Percentiles rank a stretch among this genome's conserved stretches.
Conservation (phyloP, 2,888 invertebrate genomes). For the Petrolisthes manimaculis region DNA sequence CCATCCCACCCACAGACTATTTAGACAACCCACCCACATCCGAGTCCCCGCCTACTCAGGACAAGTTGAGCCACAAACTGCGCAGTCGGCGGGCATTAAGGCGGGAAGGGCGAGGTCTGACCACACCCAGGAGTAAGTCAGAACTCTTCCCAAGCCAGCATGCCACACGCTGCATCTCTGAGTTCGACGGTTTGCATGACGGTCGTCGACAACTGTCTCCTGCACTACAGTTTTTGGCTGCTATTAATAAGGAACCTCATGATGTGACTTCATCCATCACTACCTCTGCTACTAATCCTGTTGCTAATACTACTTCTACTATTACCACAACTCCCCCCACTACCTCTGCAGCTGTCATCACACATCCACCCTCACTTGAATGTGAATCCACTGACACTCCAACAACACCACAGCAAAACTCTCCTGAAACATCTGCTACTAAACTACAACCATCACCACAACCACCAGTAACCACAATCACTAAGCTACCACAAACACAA, state of each 20-base stretch:
- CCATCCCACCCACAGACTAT: conserved; percentile 70
- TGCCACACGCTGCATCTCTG: background rate
- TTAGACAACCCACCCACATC: conserved; percentile 81
- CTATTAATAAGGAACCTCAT: background rate
- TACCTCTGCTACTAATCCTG: conserved; percentile 4
- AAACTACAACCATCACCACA: conserved; percentile 5
- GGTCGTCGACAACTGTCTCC: background rate
- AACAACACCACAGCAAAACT: too few species aligned
- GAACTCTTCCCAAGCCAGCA: conserved; percentile 67
- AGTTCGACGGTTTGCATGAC: background rate
- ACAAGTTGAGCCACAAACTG: conserved; percentile 78
- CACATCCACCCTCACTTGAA: too few species aligned
- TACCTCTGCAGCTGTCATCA: background rate
- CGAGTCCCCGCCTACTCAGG: conserved; percentile 83
- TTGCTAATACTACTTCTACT: background rate
- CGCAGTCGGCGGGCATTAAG: conserved; percentile 68
- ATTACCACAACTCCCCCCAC: background rate
- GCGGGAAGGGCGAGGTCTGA: conserved; percentile 68
- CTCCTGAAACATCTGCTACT: too few species aligned
- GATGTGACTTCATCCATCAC: conserved; percentile 11
- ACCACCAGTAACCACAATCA: background rate
- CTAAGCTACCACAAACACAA: background rate
- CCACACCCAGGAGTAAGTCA: conserved; percentile 68
- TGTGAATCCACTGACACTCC: too few species aligned
- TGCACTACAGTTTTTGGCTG: background rate